Evolutionary conservation across 2,113 vertebrate species (phyloP).

Genomic region (Galeopterus variegatus): DNA sequence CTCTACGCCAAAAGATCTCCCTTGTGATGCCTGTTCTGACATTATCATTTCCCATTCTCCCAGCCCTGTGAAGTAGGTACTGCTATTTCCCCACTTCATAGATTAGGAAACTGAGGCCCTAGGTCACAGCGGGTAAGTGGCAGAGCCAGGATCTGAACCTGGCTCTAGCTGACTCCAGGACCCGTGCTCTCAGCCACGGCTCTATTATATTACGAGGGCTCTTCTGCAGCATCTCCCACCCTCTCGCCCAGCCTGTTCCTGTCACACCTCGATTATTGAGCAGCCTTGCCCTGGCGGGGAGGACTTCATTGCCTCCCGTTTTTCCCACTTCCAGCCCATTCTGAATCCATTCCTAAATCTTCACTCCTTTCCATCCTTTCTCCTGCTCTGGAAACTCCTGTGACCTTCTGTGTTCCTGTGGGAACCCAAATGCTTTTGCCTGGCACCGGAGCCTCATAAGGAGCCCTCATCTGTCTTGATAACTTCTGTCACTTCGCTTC

Average conservation of each 20-base stretch:
- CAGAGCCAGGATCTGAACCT: neutral
- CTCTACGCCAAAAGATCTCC: neutral
- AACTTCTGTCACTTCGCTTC: neutral
- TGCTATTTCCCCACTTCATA: neutral
- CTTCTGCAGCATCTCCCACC: neutral
- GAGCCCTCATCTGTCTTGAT: neutral
- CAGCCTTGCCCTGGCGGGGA: no score
- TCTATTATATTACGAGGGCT: neutral
- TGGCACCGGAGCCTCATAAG: neutral
- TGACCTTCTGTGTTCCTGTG: neutral
- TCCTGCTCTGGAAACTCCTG: neutral
- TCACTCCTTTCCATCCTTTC: no score
- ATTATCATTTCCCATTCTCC: accelerated
- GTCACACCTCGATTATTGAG: no score
- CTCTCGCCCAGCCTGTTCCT: neutral
- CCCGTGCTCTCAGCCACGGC: accelerated
- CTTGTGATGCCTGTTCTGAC: neutral
- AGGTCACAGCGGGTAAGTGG: neutral
- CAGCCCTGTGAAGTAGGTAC: accelerated
- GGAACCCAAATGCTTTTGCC: neutral
- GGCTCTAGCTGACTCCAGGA: neutral
- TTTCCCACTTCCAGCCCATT: neutral
- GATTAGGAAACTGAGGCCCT: neutral
- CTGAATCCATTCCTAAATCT: neutral
- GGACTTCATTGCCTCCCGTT: neutral